A percentile compares a stretch with the other conserved stretches of the same genome.
These are phyloP conservation scores for Rhodeus uyekii DNA, from an alignment of 2,797 vertebrate genomes.

Conservation along the genomic window DNA sequence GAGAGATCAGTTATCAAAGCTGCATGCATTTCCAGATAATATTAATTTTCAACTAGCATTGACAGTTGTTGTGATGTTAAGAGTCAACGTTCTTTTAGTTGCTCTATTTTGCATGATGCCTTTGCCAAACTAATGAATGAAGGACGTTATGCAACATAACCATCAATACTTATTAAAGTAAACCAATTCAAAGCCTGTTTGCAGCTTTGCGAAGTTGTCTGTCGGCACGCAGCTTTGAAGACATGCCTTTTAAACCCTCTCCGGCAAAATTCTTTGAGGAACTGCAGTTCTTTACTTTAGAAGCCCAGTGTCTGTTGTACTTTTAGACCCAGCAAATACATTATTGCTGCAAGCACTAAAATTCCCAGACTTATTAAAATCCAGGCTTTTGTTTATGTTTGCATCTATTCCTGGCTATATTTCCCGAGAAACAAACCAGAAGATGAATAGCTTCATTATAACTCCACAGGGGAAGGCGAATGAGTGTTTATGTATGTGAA, in stretches of 20 bases:
- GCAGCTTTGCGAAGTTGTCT: neutral
- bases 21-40: neutral
- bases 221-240: neutral
- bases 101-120: neutral
- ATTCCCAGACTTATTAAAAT: constrained; percentile 43
- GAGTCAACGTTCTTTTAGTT: neutral
- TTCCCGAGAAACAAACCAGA: neutral
- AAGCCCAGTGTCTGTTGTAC: constrained; percentile 3
- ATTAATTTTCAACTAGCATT: neutral
- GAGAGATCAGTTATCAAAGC: neutral
- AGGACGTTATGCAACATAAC: neutral
- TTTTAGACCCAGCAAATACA: neutral
- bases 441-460: constrained; percentile 45
- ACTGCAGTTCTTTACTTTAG: constrained; percentile 11
- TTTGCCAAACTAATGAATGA: neutral
- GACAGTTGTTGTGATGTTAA: neutral
- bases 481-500: constrained; percentile 17
- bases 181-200: neutral
- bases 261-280: neutral
- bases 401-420: constrained; percentile 18
- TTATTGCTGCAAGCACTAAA: constrained; percentile 10
- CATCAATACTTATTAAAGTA: neutral
- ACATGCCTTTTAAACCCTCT: neutral
- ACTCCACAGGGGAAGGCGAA: constrained; percentile 5
- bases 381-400: constrained; percentile 22